Evolutionary conservation across 2,888 invertebrate species (phyloP), one percentile per base, ranked within the genome.

Genomic region (Seira musarum): DNA sequence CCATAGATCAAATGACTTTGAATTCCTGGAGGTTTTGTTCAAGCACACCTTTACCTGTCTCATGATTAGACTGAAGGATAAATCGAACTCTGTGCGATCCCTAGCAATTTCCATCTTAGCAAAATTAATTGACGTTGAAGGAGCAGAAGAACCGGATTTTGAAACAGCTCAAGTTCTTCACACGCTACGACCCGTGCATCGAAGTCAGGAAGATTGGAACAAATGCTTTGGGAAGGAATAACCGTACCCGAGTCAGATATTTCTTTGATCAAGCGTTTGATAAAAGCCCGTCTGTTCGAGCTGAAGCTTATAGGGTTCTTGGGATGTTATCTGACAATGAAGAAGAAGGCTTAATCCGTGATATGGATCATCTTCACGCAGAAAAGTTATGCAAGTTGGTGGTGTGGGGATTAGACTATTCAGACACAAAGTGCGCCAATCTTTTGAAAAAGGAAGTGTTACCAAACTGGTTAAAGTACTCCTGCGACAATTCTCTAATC

Each of bases 211-310:
- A 24, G 25, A 21, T 63, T 2, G 79, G 68, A 1, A 70, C 73
- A 5, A 49, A 17, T 2, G n/a, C 53, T 1, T 10, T 79, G 0
- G 35, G 17, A 2, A 53, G 40, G 8, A 30, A 30, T 30, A 49
- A 24, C 1, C 19, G 21, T 0, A 53, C 57, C 22, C 57, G 61
- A 53, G 6, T 24, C n/a, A 15, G 61, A 6, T 79, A 67, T 22
- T 79, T 79, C 19, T 72, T 67, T 22, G 79, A 79, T n/a, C 68
- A 61, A 15, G 73, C 71, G 1, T 79, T 79, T 63, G 79, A 79
- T 24, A 8, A 24, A 25, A 64, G 24, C n/a, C n/a, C n/a, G 0
- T 22, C 19, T 6, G 79, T 79, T 10, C n/a, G 79, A 25, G 17
- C 35, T 8, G 79, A 79, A 17, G 79, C 79, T 1, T 73, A 67